Evolutionary conservation across 2,113 vertebrate species (phyloP).

Genomic region (Cyanistes caeruleus): DNA sequence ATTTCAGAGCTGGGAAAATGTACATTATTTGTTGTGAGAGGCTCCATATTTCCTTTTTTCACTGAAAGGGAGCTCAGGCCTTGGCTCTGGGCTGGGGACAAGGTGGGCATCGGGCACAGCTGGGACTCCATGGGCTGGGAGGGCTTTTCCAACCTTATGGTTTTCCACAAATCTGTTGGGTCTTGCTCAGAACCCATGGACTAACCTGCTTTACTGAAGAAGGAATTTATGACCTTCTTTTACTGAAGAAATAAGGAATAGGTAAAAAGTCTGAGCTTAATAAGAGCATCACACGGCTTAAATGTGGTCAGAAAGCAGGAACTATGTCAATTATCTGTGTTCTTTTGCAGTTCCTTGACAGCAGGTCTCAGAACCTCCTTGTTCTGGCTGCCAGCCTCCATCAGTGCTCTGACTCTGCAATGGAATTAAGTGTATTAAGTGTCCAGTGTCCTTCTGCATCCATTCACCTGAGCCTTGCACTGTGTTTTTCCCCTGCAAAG

Average conservation of each 20-base stretch:
- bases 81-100: not conserved
- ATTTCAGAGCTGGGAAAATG: not conserved
- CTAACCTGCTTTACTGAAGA: not conserved
- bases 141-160: not conserved
- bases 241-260: not conserved
- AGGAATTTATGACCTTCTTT: not conserved
- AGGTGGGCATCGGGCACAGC: not conserved
- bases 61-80: not conserved
- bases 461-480: not conserved
- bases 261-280: not conserved
- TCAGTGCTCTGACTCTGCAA: not conserved
- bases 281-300: not conserved
- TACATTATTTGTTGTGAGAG: not conserved
- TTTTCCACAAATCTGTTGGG: not conserved
- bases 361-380: not conserved
- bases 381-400: not conserved
- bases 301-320: not conserved
- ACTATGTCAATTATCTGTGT: not conserved
- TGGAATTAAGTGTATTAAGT: not conserved
- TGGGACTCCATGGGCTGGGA: fast-evolving
- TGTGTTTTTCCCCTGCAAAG: not conserved
- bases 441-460: not conserved
- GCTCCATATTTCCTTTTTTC: not conserved
- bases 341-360: not conserved
- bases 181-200: not conserved